Evolutionary conservation across 2,797 vertebrate genomes (phyloP).

Genomic region (Champsocephalus esox): DNA sequence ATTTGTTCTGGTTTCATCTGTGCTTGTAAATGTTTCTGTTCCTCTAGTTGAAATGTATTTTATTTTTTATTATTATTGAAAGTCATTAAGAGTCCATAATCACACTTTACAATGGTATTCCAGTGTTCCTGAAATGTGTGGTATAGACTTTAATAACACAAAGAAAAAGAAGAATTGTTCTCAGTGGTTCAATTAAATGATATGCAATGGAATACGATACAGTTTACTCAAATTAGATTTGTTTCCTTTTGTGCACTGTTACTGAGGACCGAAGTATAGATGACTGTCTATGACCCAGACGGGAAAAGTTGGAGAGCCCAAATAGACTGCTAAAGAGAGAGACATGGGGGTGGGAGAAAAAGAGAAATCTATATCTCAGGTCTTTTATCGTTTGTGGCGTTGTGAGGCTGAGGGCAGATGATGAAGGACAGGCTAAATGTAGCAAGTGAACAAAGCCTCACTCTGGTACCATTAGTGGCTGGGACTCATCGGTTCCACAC

Average conservation of each 20-base stretch:
- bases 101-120: not conserved
- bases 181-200: not conserved
- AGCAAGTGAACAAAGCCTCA: constrained; percentile 86
- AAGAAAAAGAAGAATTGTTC: not conserved
- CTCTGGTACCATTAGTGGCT: constrained; percentile 84
- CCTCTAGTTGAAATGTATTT: constrained; percentile 1
- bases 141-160: not conserved
- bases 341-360: constrained; percentile 24
- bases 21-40: not conserved
- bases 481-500: constrained; percentile 75
- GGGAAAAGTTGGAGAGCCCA: constrained; percentile 50
- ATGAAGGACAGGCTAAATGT: constrained; percentile 85
- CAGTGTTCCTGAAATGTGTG: not conserved
- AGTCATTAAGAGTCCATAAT: not conserved
- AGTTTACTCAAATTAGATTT: not conserved
- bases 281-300: constrained; percentile 54
- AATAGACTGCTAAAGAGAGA: constrained; percentile 64
- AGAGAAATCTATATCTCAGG: constrained; percentile 82
- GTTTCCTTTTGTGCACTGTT: not conserved
- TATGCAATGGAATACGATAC: constrained; percentile 9
- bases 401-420: constrained; percentile 78
- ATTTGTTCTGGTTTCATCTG: not conserved
- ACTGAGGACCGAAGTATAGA: constrained; percentile 41
- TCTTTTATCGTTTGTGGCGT: constrained; percentile 83
- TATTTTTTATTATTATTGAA: not conserved